These are phyloP conservation scores for Oryzias woworae DNA, from an alignment of 2,113 vertebrate genomes.

Conservation along the genomic window DNA sequence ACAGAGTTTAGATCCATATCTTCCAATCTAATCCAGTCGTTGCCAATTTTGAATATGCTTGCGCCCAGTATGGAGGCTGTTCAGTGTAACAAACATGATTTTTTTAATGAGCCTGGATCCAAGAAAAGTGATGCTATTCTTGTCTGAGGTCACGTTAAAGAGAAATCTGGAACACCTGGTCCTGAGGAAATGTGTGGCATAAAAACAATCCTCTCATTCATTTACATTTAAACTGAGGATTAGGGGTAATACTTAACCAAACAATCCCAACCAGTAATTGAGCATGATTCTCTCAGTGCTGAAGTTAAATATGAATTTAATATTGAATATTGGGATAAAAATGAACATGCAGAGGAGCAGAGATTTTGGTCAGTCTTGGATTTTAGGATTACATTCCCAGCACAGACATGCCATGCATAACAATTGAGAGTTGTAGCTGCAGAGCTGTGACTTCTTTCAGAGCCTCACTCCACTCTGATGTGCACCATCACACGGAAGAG, in stretches of 20 bases:
- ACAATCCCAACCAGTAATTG: conserved; percentile 1
- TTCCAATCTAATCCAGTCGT: no score
- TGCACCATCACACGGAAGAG: conserved; percentile 52
- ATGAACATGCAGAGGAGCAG: conserved; percentile 40
- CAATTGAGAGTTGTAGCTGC: conserved; percentile 39
- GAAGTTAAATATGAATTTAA: conserved; percentile 16
- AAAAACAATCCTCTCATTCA: conserved; percentile 17
- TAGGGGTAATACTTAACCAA: background rate
- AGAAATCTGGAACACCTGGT: conserved; percentile 34
- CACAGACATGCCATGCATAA: conserved; percentile 44
- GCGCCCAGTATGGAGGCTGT: conserved; percentile 28
- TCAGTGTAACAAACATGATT: conserved; percentile 50
- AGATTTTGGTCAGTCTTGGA: background rate
- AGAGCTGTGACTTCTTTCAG: conserved; percentile 42
- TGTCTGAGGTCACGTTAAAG: conserved; percentile 22
- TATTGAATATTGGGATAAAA: conserved; percentile 36
- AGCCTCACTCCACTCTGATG: conserved; percentile 54
- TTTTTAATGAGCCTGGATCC: conserved; percentile 46
- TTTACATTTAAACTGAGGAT: conserved; percentile 9
- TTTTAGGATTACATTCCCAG: conserved; percentile 39
- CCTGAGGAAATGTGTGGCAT: conserved; percentile 42
- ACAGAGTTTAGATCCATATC: no score
- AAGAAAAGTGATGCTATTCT: conserved; percentile 37
- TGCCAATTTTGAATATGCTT: no score
- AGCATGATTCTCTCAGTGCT: conserved; percentile 4